phyloP scores from a whole-genome alignment of 2,888 invertebrate genomes.

The Lycaena phlaeas region DNA sequence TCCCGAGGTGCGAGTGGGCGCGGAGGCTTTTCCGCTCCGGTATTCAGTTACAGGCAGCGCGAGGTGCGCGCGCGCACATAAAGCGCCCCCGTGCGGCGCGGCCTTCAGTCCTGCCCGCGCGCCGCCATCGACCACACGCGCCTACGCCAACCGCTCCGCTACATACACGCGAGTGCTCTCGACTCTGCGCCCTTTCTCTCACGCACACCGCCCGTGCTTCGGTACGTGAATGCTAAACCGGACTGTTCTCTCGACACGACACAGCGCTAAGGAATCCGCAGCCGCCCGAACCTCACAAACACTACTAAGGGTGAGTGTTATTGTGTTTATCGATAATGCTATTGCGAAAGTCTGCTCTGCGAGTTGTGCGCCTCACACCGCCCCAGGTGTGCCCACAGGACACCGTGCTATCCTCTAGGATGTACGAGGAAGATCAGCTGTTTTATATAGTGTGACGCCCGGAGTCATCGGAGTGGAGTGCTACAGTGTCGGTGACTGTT shows the following conservation, averaged over 20 bases:
- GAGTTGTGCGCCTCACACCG: too few species aligned
- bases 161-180: not conserved
- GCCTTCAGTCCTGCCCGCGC: slow-evolving; percentile 63
- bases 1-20: too few species aligned
- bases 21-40: slow-evolving; percentile 6
- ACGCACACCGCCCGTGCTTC: too few species aligned
- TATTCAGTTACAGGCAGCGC: slow-evolving; percentile 20
- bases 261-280: too few species aligned
- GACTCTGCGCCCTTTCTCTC: not conserved
- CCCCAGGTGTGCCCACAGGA: too few species aligned
- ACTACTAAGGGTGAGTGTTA: slow-evolving; percentile 48
- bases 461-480: too few species aligned
- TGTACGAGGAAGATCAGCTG: too few species aligned
- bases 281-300: slow-evolving; percentile 38
- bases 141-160: too few species aligned
- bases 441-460: too few species aligned
- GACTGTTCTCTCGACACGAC: slow-evolving; percentile 58
- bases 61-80: slow-evolving; percentile 52
- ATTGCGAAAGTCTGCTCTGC: slow-evolving; percentile 25
- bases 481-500: too few species aligned
- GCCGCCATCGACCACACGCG: slow-evolving; percentile 55
- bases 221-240: slow-evolving; percentile 69
- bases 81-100: slow-evolving; percentile 64
- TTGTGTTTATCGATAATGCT: slow-evolving; percentile 21
- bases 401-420: too few species aligned